Conservation (phyloP, 2,113 vertebrate species). For the Todiramphus saurophagus region DNA sequence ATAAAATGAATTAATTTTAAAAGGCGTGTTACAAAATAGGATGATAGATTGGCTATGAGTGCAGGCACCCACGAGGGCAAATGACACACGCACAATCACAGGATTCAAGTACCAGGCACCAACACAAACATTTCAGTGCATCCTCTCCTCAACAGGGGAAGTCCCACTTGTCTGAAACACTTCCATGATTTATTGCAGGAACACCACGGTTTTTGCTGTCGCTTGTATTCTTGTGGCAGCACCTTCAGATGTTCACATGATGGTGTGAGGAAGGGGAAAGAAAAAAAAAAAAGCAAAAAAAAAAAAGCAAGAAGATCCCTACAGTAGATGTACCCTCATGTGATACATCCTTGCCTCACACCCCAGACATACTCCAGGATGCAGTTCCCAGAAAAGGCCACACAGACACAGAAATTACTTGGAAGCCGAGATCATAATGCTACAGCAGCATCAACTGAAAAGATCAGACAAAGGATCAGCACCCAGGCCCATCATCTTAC, state of each 20-base stretch:
- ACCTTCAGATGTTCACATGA: neutral
- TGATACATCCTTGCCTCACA: neutral
- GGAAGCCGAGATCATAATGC: neutral
- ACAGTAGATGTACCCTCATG: neutral
- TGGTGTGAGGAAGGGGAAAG: rapidly evolving
- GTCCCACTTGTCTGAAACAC: neutral
- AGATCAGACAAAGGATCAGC: neutral
- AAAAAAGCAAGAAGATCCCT: neutral
- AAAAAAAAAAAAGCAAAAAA: neutral
- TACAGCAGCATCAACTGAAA: neutral
- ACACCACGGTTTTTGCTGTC: neutral
- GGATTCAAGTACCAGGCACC: neutral
- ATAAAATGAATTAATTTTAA: neutral
- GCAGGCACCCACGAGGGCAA: neutral
- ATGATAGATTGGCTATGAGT: neutral
- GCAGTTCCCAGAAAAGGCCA: neutral
- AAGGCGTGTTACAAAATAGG: neutral
- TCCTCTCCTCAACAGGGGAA: neutral
- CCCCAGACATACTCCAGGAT: neutral
- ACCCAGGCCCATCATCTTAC: conserved; percentile 73
- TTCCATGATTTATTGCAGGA: neutral
- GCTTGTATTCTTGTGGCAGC: neutral
- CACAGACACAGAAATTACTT: neutral
- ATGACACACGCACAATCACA: neutral
- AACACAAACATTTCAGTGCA: neutral